Base-by-base conservation (phyloP, 2,888 invertebrate species). In the Coecobrya sp. region DNA sequence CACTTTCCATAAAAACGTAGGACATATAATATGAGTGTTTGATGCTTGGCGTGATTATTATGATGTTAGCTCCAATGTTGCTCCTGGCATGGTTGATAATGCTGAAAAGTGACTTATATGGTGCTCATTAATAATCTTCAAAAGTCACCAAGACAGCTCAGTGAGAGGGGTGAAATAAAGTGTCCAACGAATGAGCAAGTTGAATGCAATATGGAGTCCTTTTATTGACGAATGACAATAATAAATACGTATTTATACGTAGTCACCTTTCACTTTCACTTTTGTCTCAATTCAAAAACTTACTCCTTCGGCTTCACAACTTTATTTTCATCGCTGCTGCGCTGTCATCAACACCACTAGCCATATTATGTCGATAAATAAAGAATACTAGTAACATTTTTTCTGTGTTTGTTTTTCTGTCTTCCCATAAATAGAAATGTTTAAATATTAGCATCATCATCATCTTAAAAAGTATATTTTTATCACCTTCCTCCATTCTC, bases 251-350 rank as follows among this genome's bases (percentile, higher is more conserved):
- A 30, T 49, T 52, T 70, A 19, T 76, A 49, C 62, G 76, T 52
- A 86, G 49, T 68, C 62, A 68, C 86, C 81, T 79, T 91, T 91
- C 86, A 91, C 91, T 91, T 91, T 91, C 91, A 81, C 86, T 91
- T 91, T 89, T 89, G 19, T 36, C 45, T 45, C 73, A 76, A 52
- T 36, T 81, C 30, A 55, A 55, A 81, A 55, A n/a, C 10, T 16
- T 52, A 79, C 82, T 76, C 62, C 36, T 36, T 70, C 45, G 52
- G 55, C 70, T 86, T 52, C 27, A 1, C n/a, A 36, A 36, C 36
- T 36, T 2, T 36, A 36, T 7, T 36, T 2, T 4, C 36, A 2
- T 36, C 36, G 16, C 52, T 52, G 19, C n/a, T 68, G 45, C 45
- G 42, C 45, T 73, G 73, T 73, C 73, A 73, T 73, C 73, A 7